Evolutionary conservation across 2,797 vertebrate genomes (phyloP).

Genomic region (Crypturellus tataupa): DNA sequence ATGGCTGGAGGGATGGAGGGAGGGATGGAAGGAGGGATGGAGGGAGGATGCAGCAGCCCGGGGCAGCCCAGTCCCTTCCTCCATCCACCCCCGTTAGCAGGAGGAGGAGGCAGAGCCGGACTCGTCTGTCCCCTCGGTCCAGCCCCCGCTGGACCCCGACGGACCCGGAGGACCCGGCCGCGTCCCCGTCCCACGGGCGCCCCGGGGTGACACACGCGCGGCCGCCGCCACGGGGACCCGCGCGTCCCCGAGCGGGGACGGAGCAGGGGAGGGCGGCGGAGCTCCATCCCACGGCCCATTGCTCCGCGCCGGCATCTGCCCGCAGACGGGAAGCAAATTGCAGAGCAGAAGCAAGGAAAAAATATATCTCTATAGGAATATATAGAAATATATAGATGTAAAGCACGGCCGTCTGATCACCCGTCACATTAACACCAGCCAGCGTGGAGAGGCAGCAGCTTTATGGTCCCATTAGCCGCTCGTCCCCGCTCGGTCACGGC

Average conservation of each 20-base stretch:
- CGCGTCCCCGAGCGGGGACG: rapidly evolving
- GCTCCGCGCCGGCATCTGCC: background rate
- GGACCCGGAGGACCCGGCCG: background rate
- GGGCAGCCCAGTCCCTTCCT: background rate
- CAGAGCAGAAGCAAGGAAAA: background rate
- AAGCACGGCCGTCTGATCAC: background rate
- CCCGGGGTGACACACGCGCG: rapidly evolving
- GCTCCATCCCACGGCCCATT: background rate
- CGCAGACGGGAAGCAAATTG: background rate
- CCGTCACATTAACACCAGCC: background rate
- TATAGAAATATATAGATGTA: background rate
- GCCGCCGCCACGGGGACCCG: background rate
- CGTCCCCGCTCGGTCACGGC: conserved; percentile 23
- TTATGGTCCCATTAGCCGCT: background rate
- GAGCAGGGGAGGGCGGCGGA: background rate
- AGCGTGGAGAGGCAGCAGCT: background rate
- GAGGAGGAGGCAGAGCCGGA: background rate
- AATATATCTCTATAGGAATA: too few species aligned
- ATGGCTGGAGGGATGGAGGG: background rate
- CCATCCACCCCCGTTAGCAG: background rate
- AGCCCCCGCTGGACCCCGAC: background rate
- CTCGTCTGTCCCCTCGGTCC: background rate
- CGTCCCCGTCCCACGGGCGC: background rate
- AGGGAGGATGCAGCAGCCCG: too few species aligned
- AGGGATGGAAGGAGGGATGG: too few species aligned